Percentiles rank a stretch among this genome's conserved stretches.
Conservation (phyloP, 2,888 invertebrate genomes). For the Watsonalla binaria region DNA sequence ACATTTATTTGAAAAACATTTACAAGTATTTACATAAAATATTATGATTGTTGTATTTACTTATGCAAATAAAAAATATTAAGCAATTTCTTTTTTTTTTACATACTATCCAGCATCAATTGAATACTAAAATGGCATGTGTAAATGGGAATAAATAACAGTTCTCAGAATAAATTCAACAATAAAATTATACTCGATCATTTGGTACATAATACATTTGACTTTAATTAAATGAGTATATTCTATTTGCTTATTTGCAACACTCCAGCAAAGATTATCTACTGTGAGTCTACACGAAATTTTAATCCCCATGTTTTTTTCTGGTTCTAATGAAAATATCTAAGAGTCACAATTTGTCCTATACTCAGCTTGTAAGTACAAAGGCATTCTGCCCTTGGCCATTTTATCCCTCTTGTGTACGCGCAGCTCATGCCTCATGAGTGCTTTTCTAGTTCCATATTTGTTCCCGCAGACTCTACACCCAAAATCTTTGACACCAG, state of each 20-base stretch:
- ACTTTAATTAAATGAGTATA: too few relatives aligned
- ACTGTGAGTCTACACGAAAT: too few relatives aligned
- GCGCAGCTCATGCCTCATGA: conserved; percentile 54
- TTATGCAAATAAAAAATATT: conserved; percentile 1
- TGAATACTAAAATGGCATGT: too few relatives aligned
- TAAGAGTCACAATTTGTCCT: neutral
- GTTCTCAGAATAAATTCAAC: too few relatives aligned
- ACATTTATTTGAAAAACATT: neutral
- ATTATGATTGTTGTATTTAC: conserved; percentile 2
- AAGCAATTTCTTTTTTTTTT: neutral
- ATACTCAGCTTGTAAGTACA: conserved; percentile 44
- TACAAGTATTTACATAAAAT: conserved; percentile 1
- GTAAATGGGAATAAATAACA: too few relatives aligned
- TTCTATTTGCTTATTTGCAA: too few relatives aligned
- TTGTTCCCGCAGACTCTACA: conserved; percentile 51
- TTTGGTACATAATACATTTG: too few relatives aligned
- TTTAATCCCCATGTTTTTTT: too few relatives aligned
- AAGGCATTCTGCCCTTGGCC: conserved; percentile 51
- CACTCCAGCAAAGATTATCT: too few relatives aligned
- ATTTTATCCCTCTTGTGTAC: conserved; percentile 57
- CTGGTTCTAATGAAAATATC: too few relatives aligned
- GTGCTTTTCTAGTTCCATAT: conserved; percentile 48
- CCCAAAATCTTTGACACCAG: conserved; percentile 44
- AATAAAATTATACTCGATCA: too few relatives aligned
- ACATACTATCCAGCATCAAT: too few relatives aligned